These are phyloP conservation scores for Heliothis peltigera DNA, from an alignment of 2,888 invertebrate species.

Conservation along the genomic window DNA sequence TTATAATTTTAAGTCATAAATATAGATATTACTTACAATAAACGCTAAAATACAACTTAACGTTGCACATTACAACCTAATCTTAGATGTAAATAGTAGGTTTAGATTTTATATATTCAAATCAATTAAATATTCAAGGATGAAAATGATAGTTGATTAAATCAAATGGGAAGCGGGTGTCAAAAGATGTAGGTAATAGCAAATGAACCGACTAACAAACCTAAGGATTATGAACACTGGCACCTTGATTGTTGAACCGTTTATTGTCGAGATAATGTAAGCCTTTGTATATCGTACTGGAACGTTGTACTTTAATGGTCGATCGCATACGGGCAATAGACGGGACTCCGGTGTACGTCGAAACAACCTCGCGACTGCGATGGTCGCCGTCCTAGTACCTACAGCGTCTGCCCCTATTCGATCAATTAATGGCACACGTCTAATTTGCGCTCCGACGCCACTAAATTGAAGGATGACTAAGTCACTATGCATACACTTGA, in stretches of 20 bases:
- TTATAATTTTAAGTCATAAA: constrained; percentile 85
- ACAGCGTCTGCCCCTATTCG: constrained; percentile 12
- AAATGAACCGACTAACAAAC: constrained; percentile 67
- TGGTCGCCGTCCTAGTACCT: neutral
- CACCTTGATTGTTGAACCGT: constrained; percentile 73
- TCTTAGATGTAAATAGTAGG: constrained; percentile 84
- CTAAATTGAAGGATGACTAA: constrained; percentile 32
- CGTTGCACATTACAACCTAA: constrained; percentile 81
- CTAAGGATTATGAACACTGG: constrained; percentile 77
- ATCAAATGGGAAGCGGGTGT: constrained; percentile 68
- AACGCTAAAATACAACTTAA: constrained; percentile 81
- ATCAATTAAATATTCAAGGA: constrained; percentile 70
- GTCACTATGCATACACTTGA: constrained; percentile 50
- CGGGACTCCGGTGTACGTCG: neutral
- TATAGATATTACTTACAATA: constrained; percentile 85
- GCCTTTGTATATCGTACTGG: constrained; percentile 29
- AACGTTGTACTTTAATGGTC: constrained; percentile 38
- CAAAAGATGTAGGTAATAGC: constrained; percentile 62
- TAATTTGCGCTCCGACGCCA: constrained; percentile 24
- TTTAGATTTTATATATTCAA: constrained; percentile 77
- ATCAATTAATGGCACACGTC: constrained; percentile 43
- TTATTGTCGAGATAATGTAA: constrained; percentile 68
- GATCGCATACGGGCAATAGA: constrained; percentile 13
- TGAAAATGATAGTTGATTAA: constrained; percentile 69
- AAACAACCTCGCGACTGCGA: neutral